These are phyloP conservation scores for Acronicta aceris DNA, from an alignment of 2,888 invertebrate genomes.

Conservation along the genomic window DNA sequence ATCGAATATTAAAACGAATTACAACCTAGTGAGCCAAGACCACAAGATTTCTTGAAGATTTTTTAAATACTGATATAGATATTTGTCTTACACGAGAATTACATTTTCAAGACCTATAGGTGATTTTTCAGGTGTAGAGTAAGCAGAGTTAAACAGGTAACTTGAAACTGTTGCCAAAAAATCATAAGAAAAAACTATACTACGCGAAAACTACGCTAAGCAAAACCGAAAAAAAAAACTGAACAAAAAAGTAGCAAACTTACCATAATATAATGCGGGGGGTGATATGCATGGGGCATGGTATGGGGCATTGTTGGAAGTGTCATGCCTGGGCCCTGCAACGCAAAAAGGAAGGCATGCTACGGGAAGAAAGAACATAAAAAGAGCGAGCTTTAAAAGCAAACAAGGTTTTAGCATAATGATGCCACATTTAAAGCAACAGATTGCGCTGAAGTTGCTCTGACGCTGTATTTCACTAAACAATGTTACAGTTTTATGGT, in stretches of 20 bases:
- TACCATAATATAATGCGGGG: slow-evolving; percentile 89
- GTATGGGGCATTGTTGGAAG: slow-evolving; percentile 87
- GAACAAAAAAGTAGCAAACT: slow-evolving; percentile 66
- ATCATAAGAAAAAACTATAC: slow-evolving; percentile 19
- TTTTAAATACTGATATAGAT: slow-evolving; percentile 9
- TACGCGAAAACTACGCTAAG: slow-evolving; percentile 53
- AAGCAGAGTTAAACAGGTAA: slow-evolving; percentile 11
- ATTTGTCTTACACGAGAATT: not conserved
- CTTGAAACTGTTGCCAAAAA: slow-evolving; percentile 10
- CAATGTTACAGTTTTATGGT: slow-evolving; percentile 13
- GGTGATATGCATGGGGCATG: slow-evolving; percentile 88
- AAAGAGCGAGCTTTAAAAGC: slow-evolving; percentile 56
- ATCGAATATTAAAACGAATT: not conserved
- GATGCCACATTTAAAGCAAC: slow-evolving; percentile 69
- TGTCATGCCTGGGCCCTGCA: slow-evolving; percentile 88
- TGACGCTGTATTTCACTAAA: slow-evolving; percentile 11
- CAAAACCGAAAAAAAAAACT: slow-evolving; percentile 40
- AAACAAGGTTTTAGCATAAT: slow-evolving; percentile 52
- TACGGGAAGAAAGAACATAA: slow-evolving; percentile 76
- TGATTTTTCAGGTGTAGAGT: not conserved
- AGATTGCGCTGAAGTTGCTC: slow-evolving; percentile 30
- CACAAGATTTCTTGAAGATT: not conserved
- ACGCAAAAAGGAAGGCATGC: slow-evolving; percentile 85
- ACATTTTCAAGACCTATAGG: not conserved
- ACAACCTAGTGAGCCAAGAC: slow-evolving; percentile 16